phyloP scores from a whole-genome alignment of 2,888 invertebrate genomes.

The Amphipoea oculea region DNA sequence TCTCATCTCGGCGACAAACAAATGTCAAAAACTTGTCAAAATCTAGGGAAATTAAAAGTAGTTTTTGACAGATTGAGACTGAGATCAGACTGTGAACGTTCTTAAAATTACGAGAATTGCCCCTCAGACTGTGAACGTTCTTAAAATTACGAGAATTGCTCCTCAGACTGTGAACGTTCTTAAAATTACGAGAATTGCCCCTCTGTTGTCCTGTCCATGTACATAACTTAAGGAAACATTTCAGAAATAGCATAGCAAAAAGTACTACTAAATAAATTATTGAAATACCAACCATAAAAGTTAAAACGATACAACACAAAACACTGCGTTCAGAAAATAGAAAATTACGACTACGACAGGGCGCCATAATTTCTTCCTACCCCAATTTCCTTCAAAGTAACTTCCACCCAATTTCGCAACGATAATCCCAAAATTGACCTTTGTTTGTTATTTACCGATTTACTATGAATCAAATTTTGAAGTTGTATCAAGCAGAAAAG shows the following conservation, averaged over 20 bases:
- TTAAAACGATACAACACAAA: not conserved
- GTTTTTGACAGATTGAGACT: too few species aligned
- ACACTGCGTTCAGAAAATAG: not conserved
- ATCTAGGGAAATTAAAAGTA: too few species aligned
- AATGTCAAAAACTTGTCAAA: too few species aligned
- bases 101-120: too few species aligned
- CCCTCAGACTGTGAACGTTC: too few species aligned
- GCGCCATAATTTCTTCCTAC: constrained; percentile 21
- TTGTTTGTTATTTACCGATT: constrained; percentile 61
- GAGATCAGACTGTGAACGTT: too few species aligned
- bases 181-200: too few species aligned
- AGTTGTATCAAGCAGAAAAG: constrained; percentile 61
- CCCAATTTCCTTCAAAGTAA: constrained; percentile 30
- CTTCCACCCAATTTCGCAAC: constrained; percentile 34
- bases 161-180: too few species aligned
- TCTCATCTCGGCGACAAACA: too few species aligned
- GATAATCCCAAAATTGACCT: constrained; percentile 60
- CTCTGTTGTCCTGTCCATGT: not conserved
- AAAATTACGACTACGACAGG: constrained; percentile 1
- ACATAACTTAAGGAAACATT: not conserved
- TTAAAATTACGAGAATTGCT: too few species aligned
- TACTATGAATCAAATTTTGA: constrained; percentile 61
- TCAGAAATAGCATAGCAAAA: not conserved
- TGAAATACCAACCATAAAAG: not conserved
- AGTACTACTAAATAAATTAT: not conserved